Conservation (phyloP, 2,888 invertebrate species). For the Trichogramma evanescens region DNA sequence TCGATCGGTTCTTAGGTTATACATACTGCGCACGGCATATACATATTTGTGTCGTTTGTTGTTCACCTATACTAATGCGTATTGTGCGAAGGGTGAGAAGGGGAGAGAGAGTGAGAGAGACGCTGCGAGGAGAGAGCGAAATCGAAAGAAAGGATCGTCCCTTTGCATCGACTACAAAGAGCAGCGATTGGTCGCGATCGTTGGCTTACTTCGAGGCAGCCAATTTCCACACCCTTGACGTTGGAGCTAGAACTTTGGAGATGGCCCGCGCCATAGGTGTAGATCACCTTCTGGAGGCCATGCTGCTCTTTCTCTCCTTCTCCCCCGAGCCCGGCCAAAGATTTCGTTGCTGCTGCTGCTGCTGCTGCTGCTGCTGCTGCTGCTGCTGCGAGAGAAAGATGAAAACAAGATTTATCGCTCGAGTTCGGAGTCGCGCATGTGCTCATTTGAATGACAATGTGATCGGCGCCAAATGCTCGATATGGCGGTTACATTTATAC, state of each 20-base stretch:
- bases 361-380: background rate
- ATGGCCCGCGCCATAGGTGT: slow-evolving; percentile 9
- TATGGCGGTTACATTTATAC: slow-evolving; percentile 2
- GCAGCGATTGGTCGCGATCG: slow-evolving; percentile 31
- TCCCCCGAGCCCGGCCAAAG: background rate
- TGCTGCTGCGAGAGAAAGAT: background rate
- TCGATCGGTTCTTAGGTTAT: background rate
- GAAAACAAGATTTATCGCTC: slow-evolving; percentile 12
- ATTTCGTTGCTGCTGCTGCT: no score
- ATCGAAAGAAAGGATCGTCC: slow-evolving; percentile 27
- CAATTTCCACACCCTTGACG: slow-evolving; percentile 9
- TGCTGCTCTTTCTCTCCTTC: background rate
- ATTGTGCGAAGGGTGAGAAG: no score
- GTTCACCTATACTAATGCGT: no score
- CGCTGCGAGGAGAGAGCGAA: background rate
- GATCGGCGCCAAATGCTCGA: slow-evolving; percentile 2
- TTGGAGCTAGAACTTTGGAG: background rate
- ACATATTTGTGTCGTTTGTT: no score
- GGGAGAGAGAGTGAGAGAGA: background rate
- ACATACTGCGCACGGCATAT: no score
- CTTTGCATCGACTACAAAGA: slow-evolving; percentile 23
- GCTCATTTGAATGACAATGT: slow-evolving; percentile 19
- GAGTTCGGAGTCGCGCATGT: background rate
- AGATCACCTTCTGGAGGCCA: background rate
- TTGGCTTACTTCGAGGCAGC: slow-evolving; percentile 1